Evolutionary conservation across 2,888 invertebrate genomes (phyloP), one percentile per base, ranked within the genome.

Genomic region (Drosophila helvetica): DNA sequence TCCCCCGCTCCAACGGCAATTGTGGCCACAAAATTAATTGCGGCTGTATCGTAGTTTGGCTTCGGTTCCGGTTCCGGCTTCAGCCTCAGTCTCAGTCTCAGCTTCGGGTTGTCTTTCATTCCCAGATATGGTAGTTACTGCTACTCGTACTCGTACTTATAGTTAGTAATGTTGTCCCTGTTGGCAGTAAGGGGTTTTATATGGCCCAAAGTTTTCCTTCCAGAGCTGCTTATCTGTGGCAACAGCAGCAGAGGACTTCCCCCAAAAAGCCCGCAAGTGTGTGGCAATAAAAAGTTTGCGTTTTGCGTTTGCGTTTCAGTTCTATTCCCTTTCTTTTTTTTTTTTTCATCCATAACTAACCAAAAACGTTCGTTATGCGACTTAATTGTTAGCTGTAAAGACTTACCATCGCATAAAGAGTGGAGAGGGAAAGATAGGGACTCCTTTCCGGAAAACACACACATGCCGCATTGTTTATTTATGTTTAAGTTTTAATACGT

Each of bases 301-400:
- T 83, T 83, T 81, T 8, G 6, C 38, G n/a, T 38, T 84, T 18
- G 25, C 38, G 25, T 25, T 22, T 22, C 22, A 22, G 9, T 33
- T 33, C 43, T 48, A 42, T 42, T 19, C 65, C 42, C 2, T 1
- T 27, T 27, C 27, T 27, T 2, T 27, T 27, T 2, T 66, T 54
- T 54, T 17, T 33, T 66, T 66, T 48, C 74, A 82, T 84, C 84
- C 79, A 79, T 83, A 83, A 71, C 62, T 71, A 71, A 53, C 81
- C 79, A 75, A 75, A 85, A 86, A 75, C 75, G 79, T 83, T 83
- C 72, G 83, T 81, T 86, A 85, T 85, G 82, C 85, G 85, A 87
- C 83, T 83, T 83, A 83, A 83, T 83, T 83, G 83, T 83, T 85
- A 69, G 83, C 85, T 81, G 87, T 81, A 73, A 87, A 85, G 87